These are phyloP conservation scores for Plecturocebus donacophilus DNA, from an alignment of 2,113 vertebrate genomes.

Conservation along the genomic window DNA sequence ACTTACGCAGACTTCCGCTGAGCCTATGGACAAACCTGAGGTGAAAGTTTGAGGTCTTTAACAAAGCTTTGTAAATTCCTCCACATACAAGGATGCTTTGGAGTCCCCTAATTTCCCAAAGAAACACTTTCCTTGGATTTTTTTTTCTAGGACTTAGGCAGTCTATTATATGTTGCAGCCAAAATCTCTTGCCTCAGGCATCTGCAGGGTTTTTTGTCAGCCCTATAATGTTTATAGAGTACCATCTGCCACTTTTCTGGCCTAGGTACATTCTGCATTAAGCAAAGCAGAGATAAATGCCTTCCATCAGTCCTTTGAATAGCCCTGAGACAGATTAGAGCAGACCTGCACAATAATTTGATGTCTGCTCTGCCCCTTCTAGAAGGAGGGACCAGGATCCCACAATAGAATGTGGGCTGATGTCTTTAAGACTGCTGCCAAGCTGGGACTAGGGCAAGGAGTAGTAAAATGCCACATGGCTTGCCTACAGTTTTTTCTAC, in stretches of 20 bases:
- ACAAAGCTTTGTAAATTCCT: background rate
- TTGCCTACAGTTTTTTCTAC: background rate
- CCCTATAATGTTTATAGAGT: background rate
- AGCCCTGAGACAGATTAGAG: background rate
- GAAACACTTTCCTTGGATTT: background rate
- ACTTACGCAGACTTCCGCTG: background rate
- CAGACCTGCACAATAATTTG: background rate
- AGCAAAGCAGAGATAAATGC: background rate
- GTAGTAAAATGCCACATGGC: background rate
- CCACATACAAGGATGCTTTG: background rate
- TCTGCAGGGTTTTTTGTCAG: background rate
- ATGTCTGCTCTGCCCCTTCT: background rate
- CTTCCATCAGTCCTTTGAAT: background rate
- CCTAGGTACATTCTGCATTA: background rate
- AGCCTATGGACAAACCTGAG: background rate
- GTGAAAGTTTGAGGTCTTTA: background rate
- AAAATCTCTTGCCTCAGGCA: background rate
- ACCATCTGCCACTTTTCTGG: background rate
- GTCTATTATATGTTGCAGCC: background rate
- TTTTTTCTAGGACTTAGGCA: background rate
- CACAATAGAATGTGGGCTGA: background rate
- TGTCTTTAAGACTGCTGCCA: background rate
- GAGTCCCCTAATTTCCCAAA: background rate
- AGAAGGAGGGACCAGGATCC: background rate
- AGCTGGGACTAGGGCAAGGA: background rate